A percentile compares a stretch with the other conserved stretches of the same genome.
Evolutionary conservation across 2,888 invertebrate species (phyloP).

Genomic region (Asteroscopus sphinx): DNA sequence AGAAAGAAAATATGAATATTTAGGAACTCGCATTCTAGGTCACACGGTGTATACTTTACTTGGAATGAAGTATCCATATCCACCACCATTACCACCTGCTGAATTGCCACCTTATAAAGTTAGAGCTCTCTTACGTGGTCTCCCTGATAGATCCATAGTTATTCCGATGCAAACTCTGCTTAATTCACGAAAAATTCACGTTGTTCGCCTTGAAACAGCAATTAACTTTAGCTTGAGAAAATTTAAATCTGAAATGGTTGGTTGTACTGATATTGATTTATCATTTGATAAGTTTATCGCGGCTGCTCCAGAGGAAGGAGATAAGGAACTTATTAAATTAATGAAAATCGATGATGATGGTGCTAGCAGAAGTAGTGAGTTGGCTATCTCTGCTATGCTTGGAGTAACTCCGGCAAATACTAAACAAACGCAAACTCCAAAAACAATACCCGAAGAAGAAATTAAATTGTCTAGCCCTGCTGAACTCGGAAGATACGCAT

Average conservation of each 20-base stretch:
- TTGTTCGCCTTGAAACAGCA: conserved; percentile 85
- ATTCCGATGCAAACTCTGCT: conserved; percentile 81
- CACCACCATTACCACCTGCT: conserved; percentile 72
- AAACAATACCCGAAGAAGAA: conserved; percentile 89
- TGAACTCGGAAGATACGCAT: conserved; percentile 88
- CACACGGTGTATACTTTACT: conserved; percentile 88
- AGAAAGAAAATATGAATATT: conserved; percentile 81
- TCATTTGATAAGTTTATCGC: conserved; percentile 77
- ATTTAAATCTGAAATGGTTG: conserved; percentile 88
- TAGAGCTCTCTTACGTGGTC: conserved; percentile 80
- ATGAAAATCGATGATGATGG: conserved; percentile 77
- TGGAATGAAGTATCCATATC: conserved; percentile 83
- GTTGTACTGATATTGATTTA: conserved; percentile 84
- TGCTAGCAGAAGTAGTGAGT: conserved; percentile 69
- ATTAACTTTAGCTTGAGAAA: conserved; percentile 89
- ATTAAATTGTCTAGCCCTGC: conserved; percentile 85
- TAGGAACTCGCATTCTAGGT: conserved; percentile 84
- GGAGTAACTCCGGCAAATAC: conserved; percentile 72
- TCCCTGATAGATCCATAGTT: conserved; percentile 80
- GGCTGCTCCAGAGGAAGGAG: conserved; percentile 70
- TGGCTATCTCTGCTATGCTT: conserved; percentile 62
- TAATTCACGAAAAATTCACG: conserved; percentile 75
- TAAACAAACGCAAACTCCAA: conserved; percentile 91
- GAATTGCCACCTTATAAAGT: conserved; percentile 76
- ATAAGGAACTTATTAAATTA: conserved; percentile 76